Conservation (phyloP, 2,888 invertebrate genomes). For the Sphaeridia pumilis region DNA sequence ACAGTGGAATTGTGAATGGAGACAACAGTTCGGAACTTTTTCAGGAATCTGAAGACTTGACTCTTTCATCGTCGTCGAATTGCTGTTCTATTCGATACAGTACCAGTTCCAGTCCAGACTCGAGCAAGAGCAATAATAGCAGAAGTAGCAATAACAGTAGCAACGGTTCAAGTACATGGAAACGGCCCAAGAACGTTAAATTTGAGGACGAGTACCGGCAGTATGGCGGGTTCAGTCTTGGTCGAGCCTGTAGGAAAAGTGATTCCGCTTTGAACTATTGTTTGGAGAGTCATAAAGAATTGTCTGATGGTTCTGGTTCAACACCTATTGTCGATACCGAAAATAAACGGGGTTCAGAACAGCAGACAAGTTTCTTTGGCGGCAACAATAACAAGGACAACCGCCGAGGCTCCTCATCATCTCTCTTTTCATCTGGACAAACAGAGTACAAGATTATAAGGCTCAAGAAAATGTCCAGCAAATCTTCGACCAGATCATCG, state of each 20-base stretch:
- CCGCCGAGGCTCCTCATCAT: constrained; percentile 1
- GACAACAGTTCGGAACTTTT: constrained; percentile 49
- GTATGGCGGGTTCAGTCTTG: background rate
- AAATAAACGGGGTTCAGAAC: background rate
- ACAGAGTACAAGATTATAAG: constrained; percentile 31
- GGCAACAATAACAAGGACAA: background rate
- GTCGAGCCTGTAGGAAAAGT: background rate
- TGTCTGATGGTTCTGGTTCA: too few species aligned
- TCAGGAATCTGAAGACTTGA: constrained; percentile 6
- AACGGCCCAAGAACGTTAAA: too few species aligned
- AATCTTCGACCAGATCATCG: background rate
- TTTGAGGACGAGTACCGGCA: background rate
- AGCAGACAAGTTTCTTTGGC: background rate
- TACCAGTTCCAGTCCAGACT: background rate
- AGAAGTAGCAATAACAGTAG: too few species aligned
- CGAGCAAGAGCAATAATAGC: background rate
- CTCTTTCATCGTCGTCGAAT: constrained; percentile 1
- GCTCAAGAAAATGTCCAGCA: constrained; percentile 17
- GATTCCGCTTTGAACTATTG: too few species aligned
- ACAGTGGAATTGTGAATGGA: constrained; percentile 62
- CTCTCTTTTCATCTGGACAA: background rate
- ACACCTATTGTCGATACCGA: background rate
- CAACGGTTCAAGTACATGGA: too few species aligned
- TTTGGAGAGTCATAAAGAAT: too few species aligned
- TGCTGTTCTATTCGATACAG: background rate